Evolutionary conservation across 2,888 invertebrate genomes (phyloP), one percentile per base, ranked within the genome.

Genomic region (Polia nebulosa): DNA sequence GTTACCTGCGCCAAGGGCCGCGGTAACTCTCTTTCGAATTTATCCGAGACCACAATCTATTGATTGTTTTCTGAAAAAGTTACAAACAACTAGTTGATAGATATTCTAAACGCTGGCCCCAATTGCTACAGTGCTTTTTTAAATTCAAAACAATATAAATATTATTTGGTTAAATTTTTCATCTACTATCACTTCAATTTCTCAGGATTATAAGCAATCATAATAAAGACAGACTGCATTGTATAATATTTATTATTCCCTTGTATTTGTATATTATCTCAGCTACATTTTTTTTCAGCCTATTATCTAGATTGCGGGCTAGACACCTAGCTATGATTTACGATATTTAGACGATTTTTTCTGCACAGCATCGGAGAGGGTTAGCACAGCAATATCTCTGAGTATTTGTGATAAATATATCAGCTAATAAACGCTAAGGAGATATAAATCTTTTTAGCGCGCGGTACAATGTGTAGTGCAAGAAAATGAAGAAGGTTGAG

Each of bases 381-480:
- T 87, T 88, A 88, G 87, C 85, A 78, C 62, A 81, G 88, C 89
- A 93, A 94, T 94, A 93, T 92, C 90, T 92, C 87, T 90, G 88
- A 92, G 93, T 93, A 93, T 90, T 81, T 83, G 87, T 91, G 93
- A 95, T 94, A 94, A 93, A 95, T 94, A 94, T 93, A 91, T 92
- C 80, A 83, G 90, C 94, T 94, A 95, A 95, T 95, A 95, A 93
- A 93, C 91, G 91, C 92, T 91, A 92, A 92, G 92, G 88, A 86
- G 88, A 79, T 83, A 92, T 94, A 93, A 93, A 94, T 94, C 94
- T 92, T 90, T 90, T 90, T 90, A 89, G 88, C 91, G 80, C 83
- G 78, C 77, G 75, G 79, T 83, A 77, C 77, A 72, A 56, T 75
- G 68, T 57, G 72, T 73, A 85, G 83, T 76, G 80, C 49, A 81